Evolutionary conservation across 2,888 invertebrate genomes (phyloP).

Genomic region (Notodonta ziczac): DNA sequence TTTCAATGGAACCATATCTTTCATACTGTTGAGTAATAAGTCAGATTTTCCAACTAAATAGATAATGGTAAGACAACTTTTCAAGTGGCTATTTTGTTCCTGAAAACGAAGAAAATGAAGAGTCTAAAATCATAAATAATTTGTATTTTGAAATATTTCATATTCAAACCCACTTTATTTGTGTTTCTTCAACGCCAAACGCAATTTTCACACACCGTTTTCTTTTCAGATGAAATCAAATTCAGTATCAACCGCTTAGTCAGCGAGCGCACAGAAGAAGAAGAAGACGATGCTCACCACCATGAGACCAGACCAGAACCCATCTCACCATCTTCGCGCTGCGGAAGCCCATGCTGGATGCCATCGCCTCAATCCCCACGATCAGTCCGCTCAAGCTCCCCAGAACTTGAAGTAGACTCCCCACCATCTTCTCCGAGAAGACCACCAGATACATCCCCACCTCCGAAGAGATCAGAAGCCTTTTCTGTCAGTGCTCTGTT

Average conservation of each 20-base stretch:
- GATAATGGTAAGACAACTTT: not conserved
- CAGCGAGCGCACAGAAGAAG: conserved; percentile 86
- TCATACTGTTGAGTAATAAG: not conserved
- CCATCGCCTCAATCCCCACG: conserved; percentile 77
- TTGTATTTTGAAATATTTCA: too few species aligned
- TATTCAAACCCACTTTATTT: too few species aligned
- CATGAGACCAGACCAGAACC: conserved; percentile 66
- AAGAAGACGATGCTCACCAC: conserved; percentile 81
- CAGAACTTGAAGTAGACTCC: conserved; percentile 91
- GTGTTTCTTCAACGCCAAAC: too few species aligned
- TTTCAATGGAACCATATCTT: not conserved
- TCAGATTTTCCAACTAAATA: not conserved
- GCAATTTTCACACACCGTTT: conserved; percentile 27
- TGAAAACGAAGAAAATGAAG: not conserved
- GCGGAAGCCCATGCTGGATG: conserved; percentile 83
- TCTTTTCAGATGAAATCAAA: conserved; percentile 90
- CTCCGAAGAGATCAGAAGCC: conserved; percentile 90
- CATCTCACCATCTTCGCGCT: conserved; percentile 77
- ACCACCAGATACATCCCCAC: conserved; percentile 75
- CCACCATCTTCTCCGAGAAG: conserved; percentile 87
- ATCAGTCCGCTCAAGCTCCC: conserved; percentile 85
- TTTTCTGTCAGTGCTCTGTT: conserved; percentile 93
- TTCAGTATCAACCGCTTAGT: conserved; percentile 93
- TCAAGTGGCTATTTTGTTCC: too few species aligned
- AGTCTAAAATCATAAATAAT: not conserved